phyloP scores from a whole-genome alignment of 2,797 vertebrate genomes.

The Spheniscus humboldti region DNA sequence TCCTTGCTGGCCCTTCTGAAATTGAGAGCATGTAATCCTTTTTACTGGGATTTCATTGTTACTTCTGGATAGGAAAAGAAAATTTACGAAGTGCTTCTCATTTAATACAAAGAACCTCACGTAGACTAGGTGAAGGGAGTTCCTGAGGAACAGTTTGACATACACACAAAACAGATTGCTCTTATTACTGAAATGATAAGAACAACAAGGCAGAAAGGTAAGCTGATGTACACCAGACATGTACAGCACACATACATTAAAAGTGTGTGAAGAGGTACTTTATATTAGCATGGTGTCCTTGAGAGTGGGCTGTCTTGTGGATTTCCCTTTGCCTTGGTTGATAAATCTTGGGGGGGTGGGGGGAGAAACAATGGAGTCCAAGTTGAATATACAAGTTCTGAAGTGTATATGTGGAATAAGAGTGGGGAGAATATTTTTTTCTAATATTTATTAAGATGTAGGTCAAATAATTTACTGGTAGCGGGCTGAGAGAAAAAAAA shows the following conservation, averaged over 20 bases:
- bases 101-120: neutral
- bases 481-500: neutral
- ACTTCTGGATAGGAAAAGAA: conserved; percentile 1
- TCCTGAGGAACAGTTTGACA: neutral
- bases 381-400: neutral
- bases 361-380: neutral
- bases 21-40: conserved; percentile 39
- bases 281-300: neutral
- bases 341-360: neutral
- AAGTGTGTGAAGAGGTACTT: neutral
- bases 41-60: conserved; percentile 44
- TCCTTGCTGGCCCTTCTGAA: conserved; percentile 43
- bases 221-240: neutral
- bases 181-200: neutral
- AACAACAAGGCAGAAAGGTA: neutral
- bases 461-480: conserved; percentile 60
- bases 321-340: neutral
- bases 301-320: neutral
- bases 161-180: neutral
- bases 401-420: neutral
- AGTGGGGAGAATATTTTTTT: neutral
- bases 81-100: neutral
- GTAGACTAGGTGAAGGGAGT: neutral
- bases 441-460: conserved; percentile 54
- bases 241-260: neutral